These are phyloP conservation scores for Poeciliopsis infans DNA, from an alignment of 2,797 vertebrate species.

Conservation along the genomic window DNA sequence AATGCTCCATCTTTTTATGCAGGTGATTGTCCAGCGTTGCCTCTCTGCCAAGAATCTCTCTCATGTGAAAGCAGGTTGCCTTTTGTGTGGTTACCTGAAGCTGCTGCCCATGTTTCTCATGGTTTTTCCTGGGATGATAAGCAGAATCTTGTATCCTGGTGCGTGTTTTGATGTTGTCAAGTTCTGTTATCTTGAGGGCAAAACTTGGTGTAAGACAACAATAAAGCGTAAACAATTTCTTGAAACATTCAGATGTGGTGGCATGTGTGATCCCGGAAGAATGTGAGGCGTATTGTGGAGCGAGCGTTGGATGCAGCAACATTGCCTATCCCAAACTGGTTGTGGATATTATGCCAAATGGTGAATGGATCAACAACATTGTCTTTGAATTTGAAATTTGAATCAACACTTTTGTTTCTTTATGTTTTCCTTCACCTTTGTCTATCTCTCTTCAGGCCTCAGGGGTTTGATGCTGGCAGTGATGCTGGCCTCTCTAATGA, in stretches of 20 bases:
- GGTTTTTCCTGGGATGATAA: slow-evolving; percentile 98
- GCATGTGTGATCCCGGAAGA: slow-evolving; percentile 85
- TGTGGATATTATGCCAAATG: slow-evolving; percentile 92
- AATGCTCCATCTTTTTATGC: background rate
- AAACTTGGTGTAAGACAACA: background rate
- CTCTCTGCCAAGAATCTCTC: slow-evolving; percentile 93
- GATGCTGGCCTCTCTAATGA: slow-evolving; percentile 98
- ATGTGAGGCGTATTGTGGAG: slow-evolving; percentile 81
- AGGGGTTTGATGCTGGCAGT: slow-evolving; percentile 95
- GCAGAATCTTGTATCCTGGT: slow-evolving; percentile 92
- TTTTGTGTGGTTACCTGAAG: slow-evolving; percentile 94
- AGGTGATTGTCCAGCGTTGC: slow-evolving; percentile 97
- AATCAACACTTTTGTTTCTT: background rate
- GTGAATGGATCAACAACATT: slow-evolving; percentile 70
- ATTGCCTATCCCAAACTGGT: slow-evolving; percentile 94
- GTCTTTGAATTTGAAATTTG: background rate
- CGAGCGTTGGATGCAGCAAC: slow-evolving; percentile 90
- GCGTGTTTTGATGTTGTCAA: background rate
- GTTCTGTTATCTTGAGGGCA: background rate
- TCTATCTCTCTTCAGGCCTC: slow-evolving; percentile 81
- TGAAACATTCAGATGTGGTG: slow-evolving; percentile 81
- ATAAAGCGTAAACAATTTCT: slow-evolving; percentile 2
- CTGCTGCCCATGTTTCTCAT: slow-evolving; percentile 94
- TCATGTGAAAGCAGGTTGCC: slow-evolving; percentile 92
- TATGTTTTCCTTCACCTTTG: background rate